These are phyloP conservation scores for Limenitis camilla DNA, from an alignment of 2,888 invertebrate genomes.

Conservation along the genomic window DNA sequence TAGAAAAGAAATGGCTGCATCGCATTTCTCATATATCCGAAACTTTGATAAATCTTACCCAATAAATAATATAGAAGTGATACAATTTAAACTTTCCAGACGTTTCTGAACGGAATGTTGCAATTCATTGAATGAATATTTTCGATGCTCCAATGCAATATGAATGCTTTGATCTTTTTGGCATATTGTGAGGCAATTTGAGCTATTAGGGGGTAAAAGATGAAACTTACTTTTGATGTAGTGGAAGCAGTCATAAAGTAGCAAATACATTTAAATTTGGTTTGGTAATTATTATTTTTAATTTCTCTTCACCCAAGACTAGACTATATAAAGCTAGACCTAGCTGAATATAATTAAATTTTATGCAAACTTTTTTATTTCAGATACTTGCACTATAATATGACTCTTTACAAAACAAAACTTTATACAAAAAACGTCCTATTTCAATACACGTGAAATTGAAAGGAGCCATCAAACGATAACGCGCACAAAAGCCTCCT, in stretches of 20 bases:
- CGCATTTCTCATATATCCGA: slow-evolving; percentile 2
- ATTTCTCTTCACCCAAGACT: too few relatives aligned
- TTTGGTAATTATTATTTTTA: too few relatives aligned
- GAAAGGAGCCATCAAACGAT: slow-evolving; percentile 2
- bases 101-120: slow-evolving; percentile 6
- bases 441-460: slow-evolving; percentile 1
- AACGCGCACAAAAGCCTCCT: not conserved
- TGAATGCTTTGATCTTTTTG: not conserved
- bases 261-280: too few relatives aligned
- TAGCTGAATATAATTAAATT: too few relatives aligned
- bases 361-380: too few relatives aligned
- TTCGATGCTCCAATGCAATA: not conserved
- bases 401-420: not conserved
- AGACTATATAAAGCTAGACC: too few relatives aligned
- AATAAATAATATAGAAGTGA: slow-evolving; percentile 7
- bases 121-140: slow-evolving; percentile 24
- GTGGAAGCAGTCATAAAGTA: too few relatives aligned
- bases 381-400: too few relatives aligned
- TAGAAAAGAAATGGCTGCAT: not conserved
- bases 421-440: not conserved
- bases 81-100: slow-evolving; percentile 12
- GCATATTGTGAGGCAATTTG: too few relatives aligned
- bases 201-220: too few relatives aligned
- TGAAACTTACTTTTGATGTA: too few relatives aligned
- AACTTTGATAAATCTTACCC: slow-evolving; percentile 4